phyloP scores from a whole-genome alignment of 53 echinoderm and acorn worm genomes.

The Zoroaster sp. region DNA sequence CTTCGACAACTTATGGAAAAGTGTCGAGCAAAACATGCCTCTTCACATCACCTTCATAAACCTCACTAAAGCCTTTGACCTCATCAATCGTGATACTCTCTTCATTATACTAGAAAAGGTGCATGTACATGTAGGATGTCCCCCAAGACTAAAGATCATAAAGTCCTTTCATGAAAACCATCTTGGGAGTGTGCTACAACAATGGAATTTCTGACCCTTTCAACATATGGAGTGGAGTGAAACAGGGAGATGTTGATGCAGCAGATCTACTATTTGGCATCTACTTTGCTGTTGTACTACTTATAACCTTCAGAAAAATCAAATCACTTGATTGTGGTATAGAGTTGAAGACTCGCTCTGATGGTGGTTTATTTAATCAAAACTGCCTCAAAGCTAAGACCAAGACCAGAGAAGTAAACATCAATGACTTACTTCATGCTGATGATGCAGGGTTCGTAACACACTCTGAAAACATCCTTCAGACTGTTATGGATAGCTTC shows the following conservation, averaged over 20 bases:
- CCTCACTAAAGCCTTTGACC: neutral
- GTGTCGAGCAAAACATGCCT: neutral
- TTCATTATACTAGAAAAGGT: neutral
- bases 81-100: neutral
- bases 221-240: neutral
- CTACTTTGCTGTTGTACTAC: neutral
- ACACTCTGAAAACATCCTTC: neutral
- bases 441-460: neutral
- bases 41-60: neutral
- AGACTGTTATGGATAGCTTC: neutral
- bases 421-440: neutral
- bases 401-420: neutral
- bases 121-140: too few relatives aligned
- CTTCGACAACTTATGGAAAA: neutral
- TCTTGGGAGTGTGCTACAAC: neutral
- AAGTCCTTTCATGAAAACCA: neutral
- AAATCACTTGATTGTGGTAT: neutral
- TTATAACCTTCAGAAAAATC: neutral
- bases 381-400: neutral
- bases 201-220: neutral
- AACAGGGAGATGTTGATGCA: neutral
- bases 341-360: neutral
- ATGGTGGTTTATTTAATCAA: neutral
- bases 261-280: neutral
- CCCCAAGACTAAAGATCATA: neutral